Evolutionary conservation across 2,797 vertebrate genomes (phyloP).

Genomic region (Parauchenoglanis punctatus): DNA sequence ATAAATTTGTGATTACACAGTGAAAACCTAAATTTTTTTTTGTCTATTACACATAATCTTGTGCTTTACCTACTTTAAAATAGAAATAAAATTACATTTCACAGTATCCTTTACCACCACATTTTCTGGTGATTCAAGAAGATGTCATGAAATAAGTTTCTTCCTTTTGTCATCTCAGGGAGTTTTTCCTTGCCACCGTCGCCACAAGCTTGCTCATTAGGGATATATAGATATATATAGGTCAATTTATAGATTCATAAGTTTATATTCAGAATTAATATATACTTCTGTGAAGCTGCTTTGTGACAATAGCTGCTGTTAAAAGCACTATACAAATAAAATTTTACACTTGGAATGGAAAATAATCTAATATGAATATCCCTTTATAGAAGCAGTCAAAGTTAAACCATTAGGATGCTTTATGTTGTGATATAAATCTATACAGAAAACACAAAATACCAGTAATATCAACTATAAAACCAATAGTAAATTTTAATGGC

Average conservation of each 20-base stretch:
- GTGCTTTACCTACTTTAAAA: not conserved
- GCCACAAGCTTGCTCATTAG: too few relatives aligned
- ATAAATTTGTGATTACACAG: not conserved
- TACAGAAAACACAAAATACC: not conserved
- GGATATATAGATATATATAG: too few relatives aligned
- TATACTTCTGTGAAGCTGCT: too few relatives aligned
- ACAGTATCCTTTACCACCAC: not conserved
- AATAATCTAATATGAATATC: not conserved
- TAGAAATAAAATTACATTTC: not conserved
- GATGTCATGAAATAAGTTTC: not conserved
- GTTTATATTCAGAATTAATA: too few relatives aligned
- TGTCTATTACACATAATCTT: not conserved
- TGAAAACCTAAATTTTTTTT: not conserved
- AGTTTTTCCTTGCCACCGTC: too few relatives aligned
- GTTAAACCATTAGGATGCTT: not conserved
- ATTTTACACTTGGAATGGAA: not conserved
- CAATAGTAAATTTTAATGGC: not conserved
- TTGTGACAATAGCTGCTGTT: too few relatives aligned
- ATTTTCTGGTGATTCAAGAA: not conserved
- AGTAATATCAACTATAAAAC: not conserved
- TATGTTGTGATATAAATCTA: not conserved
- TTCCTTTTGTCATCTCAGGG: too few relatives aligned
- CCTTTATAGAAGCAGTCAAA: not conserved
- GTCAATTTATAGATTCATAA: too few relatives aligned
- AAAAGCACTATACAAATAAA: too few relatives aligned